phyloP scores from a whole-genome alignment of 2,113 vertebrate genomes.

The Oxyura jamaicensis region DNA sequence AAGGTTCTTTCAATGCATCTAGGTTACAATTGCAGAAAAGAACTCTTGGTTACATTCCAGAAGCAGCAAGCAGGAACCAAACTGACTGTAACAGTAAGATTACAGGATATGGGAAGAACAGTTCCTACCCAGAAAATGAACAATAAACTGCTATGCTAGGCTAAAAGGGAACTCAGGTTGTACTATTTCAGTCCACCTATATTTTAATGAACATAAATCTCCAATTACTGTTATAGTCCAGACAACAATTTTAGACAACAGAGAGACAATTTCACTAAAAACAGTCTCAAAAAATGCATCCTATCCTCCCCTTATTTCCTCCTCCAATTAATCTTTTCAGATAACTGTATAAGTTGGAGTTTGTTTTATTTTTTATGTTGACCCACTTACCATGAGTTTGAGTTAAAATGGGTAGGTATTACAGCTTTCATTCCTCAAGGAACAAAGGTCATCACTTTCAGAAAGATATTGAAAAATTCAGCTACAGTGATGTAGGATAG shows the following conservation, averaged over 20 bases:
- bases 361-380: not conserved
- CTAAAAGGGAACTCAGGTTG: not conserved
- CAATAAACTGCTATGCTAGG: not conserved
- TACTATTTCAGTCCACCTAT: not conserved
- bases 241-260: not conserved
- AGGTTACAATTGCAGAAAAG: slow-evolving; percentile 16
- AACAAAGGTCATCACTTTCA: not conserved
- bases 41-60: slow-evolving; percentile 40
- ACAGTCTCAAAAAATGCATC: not conserved
- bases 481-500: not conserved
- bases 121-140: not conserved
- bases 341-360: not conserved
- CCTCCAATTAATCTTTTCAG: not conserved
- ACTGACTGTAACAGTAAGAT: not conserved
- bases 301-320: not conserved
- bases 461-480: not conserved
- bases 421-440: not conserved
- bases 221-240: not conserved
- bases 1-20: not conserved
- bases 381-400: not conserved
- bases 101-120: not conserved
- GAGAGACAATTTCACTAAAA: not conserved
- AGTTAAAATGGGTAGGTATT: not conserved
- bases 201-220: not conserved
- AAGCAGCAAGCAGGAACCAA: slow-evolving; percentile 11